Evolutionary conservation across 1,140 invertebrate genomes (phyloP), one percentile per base, ranked within the genome.

Genomic region (Stegodyphus mimosarum): DNA sequence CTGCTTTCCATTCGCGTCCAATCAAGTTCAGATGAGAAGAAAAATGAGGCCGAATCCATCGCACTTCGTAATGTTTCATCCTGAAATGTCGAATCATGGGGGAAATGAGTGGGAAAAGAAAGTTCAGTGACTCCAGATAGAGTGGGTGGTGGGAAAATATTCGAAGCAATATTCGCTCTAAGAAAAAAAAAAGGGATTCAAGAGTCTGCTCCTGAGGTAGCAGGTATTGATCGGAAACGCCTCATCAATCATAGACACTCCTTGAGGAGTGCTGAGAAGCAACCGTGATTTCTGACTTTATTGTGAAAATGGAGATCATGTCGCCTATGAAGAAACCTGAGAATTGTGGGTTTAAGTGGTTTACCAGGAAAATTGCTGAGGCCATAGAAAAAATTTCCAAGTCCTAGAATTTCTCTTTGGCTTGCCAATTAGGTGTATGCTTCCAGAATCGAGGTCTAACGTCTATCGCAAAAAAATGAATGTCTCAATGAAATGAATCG

Each of bases 231-330:
- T 70, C 77, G 66, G 33, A 60, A 71, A 18, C 48, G 10, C 7
- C 51, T 80, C 77, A 80, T 80, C 67, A 70, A 80, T 80, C 77
- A 80, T 51, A 10, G 66, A 18, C 17, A 17, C 55, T 49, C 69
- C 10, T 67, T 7, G 49, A 18, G 18, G 11, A 9, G 13, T 49
- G 18, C 1, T 9, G 17, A 49, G 15, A 15, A 60, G 55, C 15
- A 9, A 15, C 55, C 55, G 55, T 60, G 15, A 60, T 11, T 60
- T 11, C 2, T 15, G 55, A 60, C 15, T 11, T 60, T 5, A 11
- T 9, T 60, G 9, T 60, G 9, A 60, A 33, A 33, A 33, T 33
- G 33, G 33, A 33, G 33, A 33, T 33, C 33, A 33, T 33, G 33
- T 33, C 33, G 33, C 33, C 33, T 33, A 33, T 33, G 33, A 33